Evolutionary conservation across 64 coral and sea anemone species (phyloP).

Genomic region (Montipora capricornis): DNA sequence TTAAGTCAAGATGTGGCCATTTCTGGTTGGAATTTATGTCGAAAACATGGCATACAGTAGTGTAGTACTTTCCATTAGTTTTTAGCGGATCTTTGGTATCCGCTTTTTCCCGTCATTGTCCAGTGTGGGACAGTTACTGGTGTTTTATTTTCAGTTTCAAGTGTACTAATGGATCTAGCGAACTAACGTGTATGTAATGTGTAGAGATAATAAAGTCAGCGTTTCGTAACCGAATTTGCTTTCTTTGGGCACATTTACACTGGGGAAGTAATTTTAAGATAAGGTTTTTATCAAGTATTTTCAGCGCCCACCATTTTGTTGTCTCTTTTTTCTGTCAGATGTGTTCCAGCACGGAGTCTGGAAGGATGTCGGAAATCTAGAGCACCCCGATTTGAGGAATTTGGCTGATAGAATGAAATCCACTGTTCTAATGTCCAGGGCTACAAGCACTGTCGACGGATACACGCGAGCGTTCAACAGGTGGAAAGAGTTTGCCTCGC

Average conservation of each 20-base stretch:
- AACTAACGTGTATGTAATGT: background rate
- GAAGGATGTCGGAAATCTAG: background rate
- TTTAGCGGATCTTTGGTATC: background rate
- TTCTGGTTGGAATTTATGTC: background rate
- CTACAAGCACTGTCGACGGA: conserved; percentile 19
- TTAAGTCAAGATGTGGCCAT: background rate
- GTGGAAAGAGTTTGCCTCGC: conserved; percentile 33
- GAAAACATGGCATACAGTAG: background rate
- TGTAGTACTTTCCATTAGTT: background rate
- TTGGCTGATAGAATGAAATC: conserved; percentile 15
- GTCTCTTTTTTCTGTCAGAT: background rate
- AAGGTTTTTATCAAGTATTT: background rate
- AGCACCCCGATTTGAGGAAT: conserved; percentile 21
- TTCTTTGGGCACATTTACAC: no score
- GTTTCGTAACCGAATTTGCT: no score
- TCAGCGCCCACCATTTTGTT: background rate
- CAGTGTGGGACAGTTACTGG: no score
- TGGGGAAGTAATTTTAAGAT: background rate
- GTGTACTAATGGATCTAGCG: no score
- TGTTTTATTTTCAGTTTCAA: no score
- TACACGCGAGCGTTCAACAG: conserved; percentile 14
- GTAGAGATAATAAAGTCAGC: background rate
- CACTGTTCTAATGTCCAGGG: conserved; percentile 11
- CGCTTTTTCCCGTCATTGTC: background rate
- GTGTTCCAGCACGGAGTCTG: background rate